Evolutionary conservation across 2,888 invertebrate genomes (phyloP).

Genomic region (Sussaba pulchella): DNA sequence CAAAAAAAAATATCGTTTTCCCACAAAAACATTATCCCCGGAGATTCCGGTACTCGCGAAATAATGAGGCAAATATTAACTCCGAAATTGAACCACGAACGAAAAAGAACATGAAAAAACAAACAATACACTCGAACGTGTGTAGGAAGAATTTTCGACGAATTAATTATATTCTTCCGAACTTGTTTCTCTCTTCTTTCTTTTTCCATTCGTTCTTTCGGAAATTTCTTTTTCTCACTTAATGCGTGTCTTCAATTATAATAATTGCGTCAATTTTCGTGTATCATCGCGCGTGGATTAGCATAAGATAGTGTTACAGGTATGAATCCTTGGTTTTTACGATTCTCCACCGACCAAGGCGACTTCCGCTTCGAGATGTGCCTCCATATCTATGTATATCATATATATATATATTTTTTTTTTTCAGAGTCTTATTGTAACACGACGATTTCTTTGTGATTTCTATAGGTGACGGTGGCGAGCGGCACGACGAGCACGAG

Average conservation of each 20-base stretch:
- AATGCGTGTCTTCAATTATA: neutral
- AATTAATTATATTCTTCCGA: neutral
- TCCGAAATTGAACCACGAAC: too few species aligned
- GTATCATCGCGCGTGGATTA: conserved; percentile 11
- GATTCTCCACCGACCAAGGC: neutral
- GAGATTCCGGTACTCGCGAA: too few species aligned
- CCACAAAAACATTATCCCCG: too few species aligned
- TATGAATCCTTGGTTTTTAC: conserved; percentile 18
- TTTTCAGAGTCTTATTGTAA: conserved; percentile 4
- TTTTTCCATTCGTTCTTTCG: neutral
- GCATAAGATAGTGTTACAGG: conserved; percentile 38
- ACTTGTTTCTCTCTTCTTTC: too few species aligned
- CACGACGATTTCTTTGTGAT: conserved; percentile 41
- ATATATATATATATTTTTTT: neutral
- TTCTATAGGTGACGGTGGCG: conserved; percentile 77
- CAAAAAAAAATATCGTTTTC: neutral
- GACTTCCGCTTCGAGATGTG: conserved; percentile 23
- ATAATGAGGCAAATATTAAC: too few species aligned
- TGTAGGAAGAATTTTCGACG: neutral
- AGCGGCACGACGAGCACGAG: conserved; percentile 72
- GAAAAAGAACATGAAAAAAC: neutral
- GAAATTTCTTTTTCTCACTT: neutral
- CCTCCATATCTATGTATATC: neutral
- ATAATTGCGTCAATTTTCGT: neutral
- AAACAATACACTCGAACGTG: neutral